Evolutionary conservation across 2,797 vertebrate species (phyloP).

Genomic region (Ctenopoma multispine): DNA sequence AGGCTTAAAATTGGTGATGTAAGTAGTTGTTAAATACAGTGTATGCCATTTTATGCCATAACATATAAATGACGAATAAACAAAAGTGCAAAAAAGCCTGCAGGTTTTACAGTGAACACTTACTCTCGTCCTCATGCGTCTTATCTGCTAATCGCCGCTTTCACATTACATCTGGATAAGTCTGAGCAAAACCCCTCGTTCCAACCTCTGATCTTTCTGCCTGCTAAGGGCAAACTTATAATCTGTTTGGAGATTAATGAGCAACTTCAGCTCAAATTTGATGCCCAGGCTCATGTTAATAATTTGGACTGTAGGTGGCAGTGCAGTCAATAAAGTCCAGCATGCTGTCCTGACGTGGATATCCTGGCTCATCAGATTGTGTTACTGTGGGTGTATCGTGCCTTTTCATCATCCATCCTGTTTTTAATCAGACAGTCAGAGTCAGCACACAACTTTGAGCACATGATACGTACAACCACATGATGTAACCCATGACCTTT

Average conservation of each 20-base stretch:
- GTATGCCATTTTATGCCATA: too few species aligned
- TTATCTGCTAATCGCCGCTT: not conserved
- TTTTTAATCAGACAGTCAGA: constrained; percentile 52
- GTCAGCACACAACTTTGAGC: constrained; percentile 60
- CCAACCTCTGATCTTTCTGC: not conserved
- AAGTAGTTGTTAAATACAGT: too few species aligned
- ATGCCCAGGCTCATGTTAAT: not conserved
- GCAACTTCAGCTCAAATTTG: not conserved
- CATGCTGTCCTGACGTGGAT: not conserved
- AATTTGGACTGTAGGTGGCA: constrained; percentile 47
- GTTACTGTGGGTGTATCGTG: not conserved
- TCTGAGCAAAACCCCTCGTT: too few species aligned
- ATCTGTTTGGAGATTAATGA: too few species aligned
- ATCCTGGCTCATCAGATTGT: constrained; percentile 6
- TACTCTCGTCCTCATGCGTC: too few species aligned
- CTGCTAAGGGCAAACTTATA: not conserved
- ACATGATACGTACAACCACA: not conserved
- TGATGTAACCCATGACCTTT: constrained; percentile 27
- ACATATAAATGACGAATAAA: too few species aligned
- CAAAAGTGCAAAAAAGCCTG: too few species aligned
- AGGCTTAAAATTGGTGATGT: too few species aligned
- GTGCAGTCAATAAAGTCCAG: constrained; percentile 19
- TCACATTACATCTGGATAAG: not conserved
- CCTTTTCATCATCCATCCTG: constrained; percentile 65
- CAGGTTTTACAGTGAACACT: too few species aligned